Conservation (phyloP, 2,888 invertebrate species). For the Thymelicus lineola region DNA sequence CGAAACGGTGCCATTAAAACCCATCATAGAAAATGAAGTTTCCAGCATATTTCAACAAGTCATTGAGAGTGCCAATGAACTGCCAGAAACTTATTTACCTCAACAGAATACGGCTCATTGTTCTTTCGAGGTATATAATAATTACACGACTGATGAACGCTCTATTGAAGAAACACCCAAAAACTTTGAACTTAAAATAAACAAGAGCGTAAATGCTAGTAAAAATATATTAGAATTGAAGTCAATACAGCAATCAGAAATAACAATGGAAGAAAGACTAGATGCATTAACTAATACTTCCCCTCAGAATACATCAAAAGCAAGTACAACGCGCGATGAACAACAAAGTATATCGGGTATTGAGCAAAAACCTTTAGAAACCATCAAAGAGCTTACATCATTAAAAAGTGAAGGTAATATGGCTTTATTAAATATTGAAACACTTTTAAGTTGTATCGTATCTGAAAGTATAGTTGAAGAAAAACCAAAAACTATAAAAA, state of each 20-base stretch:
- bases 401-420: constrained; percentile 49
- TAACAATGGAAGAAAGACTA: constrained; percentile 54
- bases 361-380: constrained; percentile 60
- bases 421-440: constrained; percentile 59
- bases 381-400: constrained; percentile 51
- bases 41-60: constrained; percentile 57
- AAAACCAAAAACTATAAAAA: constrained; percentile 67
- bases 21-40: constrained; percentile 55
- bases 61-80: constrained; percentile 56
- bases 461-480: constrained; percentile 70
- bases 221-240: constrained; percentile 56
- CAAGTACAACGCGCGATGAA: constrained; percentile 54
- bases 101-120: constrained; percentile 49
- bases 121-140: constrained; percentile 61
- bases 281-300: constrained; percentile 39
- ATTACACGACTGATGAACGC: constrained; percentile 61
- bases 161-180: constrained; percentile 54
- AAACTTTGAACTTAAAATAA: constrained; percentile 46
- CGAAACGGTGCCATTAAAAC: constrained; percentile 56
- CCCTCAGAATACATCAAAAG: constrained; percentile 41
- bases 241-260: constrained; percentile 60
- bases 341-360: constrained; percentile 57
- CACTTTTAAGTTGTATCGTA: constrained; percentile 59
- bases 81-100: constrained; percentile 48
- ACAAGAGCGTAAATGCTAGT: constrained; percentile 51